Evolutionary conservation across 2,888 invertebrate genomes (phyloP), one percentile per base, ranked within the genome.

Genomic region (Drosophila stalkeri): DNA sequence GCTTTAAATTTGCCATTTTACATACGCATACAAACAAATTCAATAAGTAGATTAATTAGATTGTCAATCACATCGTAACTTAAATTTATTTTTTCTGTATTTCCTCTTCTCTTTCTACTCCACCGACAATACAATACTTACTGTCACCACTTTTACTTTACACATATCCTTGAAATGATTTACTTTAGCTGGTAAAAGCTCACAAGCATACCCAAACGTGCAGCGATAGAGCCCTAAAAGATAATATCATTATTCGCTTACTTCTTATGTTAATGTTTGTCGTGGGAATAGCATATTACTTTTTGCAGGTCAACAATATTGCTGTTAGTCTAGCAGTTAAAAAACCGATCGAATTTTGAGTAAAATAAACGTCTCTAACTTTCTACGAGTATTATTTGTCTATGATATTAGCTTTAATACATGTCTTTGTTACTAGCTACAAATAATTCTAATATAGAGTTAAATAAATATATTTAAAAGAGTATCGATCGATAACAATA

Each of bases 21-120:
- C 35, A 23, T n/a, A 57, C n/a, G 14, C 20, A 9, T 35, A 18
- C 41, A 41, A 31, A 41, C 11, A 33, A 41, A n/a, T 43, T 16
- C 7, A 39, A 54, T 52, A 46, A 44, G 43, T 69, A 57, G 43
- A 18, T 59, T 33, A 44, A 54, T 44, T 54, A 12, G 23, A 18
- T 44, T 55, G 14, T 51, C 66, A 72, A 63, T 44, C 23, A 66
- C 33, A 73, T 51, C 9, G 69, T 47, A 54, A 54, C 49, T 78
- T 64, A 60, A 47, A 68, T 60, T 23, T 39, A 54, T 60, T 46
- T 62, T 62, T 69, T 64, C 41, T 79, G 44, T 70, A 23, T 75
- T 70, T 63, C 54, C 64, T 63, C 44, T 79, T 74, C 47, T 77
- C 75, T 79, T 79, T 47, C 63, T 20, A n/a, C 37, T 57, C 33